Conservation (phyloP, 1,140 invertebrate genomes). For the Drosophila equinoxialis region DNA sequence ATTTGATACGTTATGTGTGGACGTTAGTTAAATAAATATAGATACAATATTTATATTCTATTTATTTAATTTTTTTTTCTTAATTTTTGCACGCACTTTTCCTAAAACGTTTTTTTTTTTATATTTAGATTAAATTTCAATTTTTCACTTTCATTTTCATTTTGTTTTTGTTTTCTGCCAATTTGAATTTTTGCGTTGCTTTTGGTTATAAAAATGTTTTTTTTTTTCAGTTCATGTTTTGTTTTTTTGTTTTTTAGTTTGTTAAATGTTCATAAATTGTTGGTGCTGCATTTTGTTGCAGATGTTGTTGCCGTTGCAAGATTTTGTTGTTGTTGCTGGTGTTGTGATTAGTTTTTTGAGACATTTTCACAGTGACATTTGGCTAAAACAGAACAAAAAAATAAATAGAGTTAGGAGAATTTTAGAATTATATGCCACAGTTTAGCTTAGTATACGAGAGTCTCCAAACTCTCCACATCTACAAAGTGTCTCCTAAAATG, state of each 20-base stretch:
- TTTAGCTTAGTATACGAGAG: too few relatives aligned
- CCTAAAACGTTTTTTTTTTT: conserved; percentile 63
- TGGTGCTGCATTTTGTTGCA: conserved; percentile 57
- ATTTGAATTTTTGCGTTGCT: conserved; percentile 71
- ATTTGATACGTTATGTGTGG: conserved; percentile 65
- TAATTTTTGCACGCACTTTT: conserved; percentile 52
- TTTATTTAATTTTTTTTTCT: conserved; percentile 19
- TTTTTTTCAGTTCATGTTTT: conserved; percentile 66
- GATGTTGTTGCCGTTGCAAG: conserved; percentile 50
- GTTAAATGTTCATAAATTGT: conserved; percentile 70
- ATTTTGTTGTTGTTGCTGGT: conserved; percentile 41
- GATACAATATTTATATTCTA: conserved; percentile 20
- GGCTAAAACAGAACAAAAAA: conserved; percentile 39
- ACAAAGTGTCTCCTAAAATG: too few relatives aligned
- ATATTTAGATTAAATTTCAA: conserved; percentile 26
- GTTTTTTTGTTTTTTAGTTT: conserved; percentile 40
- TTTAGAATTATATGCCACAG: neutral
- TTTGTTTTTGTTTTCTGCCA: conserved; percentile 52
- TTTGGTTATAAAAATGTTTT: conserved; percentile 51
- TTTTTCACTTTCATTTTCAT: conserved; percentile 30
- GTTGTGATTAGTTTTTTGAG: conserved; percentile 56
- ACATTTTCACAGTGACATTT: conserved; percentile 78
- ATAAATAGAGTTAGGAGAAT: neutral
- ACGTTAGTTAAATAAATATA: conserved; percentile 56
- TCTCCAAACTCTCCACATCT: too few relatives aligned